phyloP scores from a whole-genome alignment of 1,140 invertebrate genomes.

The Ladona fulva region DNA sequence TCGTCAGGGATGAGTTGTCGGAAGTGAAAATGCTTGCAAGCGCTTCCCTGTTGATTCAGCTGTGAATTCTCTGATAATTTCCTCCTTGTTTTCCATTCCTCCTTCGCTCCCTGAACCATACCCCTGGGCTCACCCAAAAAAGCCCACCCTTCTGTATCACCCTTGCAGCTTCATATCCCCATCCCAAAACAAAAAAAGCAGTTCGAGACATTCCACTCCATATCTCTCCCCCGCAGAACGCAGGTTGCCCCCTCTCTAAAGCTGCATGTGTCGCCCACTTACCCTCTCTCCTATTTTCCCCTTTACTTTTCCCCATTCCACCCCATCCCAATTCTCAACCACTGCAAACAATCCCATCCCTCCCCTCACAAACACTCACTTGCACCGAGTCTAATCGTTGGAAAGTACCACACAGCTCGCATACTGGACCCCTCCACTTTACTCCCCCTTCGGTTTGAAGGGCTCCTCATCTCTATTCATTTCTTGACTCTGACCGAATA shows the following conservation, averaged over 20 bases:
- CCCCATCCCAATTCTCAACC: no score
- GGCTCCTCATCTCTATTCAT: no score
- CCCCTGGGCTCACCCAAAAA: not conserved
- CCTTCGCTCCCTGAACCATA: not conserved
- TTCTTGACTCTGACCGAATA: no score
- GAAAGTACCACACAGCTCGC: no score
- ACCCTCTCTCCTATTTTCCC: not conserved
- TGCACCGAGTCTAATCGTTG: no score
- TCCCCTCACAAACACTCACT: no score
- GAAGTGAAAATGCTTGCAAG: not conserved
- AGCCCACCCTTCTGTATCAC: not conserved
- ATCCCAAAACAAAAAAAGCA: not conserved
- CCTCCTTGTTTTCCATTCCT: not conserved
- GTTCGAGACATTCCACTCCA: not conserved
- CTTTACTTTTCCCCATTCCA: not conserved
- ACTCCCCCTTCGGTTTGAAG: no score
- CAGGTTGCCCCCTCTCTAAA: no score
- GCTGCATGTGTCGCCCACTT: no score
- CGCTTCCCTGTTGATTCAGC: slow-evolving; percentile 3
- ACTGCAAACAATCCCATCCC: no score
- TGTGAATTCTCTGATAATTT: slow-evolving; percentile 10
- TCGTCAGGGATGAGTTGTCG: not conserved
- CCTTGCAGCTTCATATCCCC: not conserved
- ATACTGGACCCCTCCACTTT: no score
- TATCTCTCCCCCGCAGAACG: not conserved